phyloP scores from a whole-genome alignment of 2,888 invertebrate genomes.

The Petrolisthes manimaculis region DNA sequence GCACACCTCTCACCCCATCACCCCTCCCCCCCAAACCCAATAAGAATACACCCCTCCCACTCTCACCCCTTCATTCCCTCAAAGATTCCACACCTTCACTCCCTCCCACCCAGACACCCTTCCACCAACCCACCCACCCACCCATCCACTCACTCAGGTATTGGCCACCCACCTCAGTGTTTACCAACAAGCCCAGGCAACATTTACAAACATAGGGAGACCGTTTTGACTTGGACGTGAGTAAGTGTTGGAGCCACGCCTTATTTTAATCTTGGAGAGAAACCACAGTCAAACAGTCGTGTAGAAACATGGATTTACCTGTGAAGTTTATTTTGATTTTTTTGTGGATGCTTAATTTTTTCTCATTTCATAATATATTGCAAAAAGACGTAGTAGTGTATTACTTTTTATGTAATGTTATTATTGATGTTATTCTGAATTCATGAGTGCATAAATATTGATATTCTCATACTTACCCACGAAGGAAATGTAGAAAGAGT shows the following conservation, averaged over 20 bases:
- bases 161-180: background rate
- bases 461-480: background rate
- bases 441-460: background rate
- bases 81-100: conserved; percentile 1
- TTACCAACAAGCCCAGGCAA: conserved; percentile 6
- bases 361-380: too few relatives aligned
- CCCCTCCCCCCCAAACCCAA: background rate
- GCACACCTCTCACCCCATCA: background rate
- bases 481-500: background rate
- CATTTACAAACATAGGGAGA: background rate
- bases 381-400: too few relatives aligned
- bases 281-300: background rate
- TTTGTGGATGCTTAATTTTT: background rate
- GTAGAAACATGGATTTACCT: background rate
- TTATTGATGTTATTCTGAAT: background rate
- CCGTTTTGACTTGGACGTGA: conserved; percentile 10
- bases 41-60: background rate
- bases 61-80: conserved; percentile 24
- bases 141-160: background rate
- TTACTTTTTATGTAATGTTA: too few relatives aligned
- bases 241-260: background rate
- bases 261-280: background rate
- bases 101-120: conserved; percentile 16
- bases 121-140: background rate
- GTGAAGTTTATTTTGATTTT: too few relatives aligned